Base-by-base conservation (phyloP, 2,113 vertebrate genomes). In the Merops nubicus region DNA sequence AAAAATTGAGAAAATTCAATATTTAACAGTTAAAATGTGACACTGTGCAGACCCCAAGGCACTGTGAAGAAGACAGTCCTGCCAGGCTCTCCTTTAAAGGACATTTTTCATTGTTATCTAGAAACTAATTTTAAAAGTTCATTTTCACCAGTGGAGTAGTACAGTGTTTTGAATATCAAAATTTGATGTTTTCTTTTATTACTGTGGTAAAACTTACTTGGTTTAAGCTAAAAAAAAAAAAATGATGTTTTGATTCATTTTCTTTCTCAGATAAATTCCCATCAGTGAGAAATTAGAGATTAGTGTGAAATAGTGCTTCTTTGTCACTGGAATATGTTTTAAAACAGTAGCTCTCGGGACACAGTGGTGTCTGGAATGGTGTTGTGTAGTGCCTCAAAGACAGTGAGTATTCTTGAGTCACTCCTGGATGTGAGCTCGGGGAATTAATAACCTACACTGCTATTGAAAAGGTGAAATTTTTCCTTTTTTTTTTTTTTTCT, bases 21-120 rank as follows among this genome's bases (percentile, higher is more conserved):
- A 69, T 88, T 86, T 86, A 84, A 36, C 23, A 26, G 68, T 90
- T 94, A 62, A 93, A 91, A 84, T 59, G 34, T 84, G 85, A 63
- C 60, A 70, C 59, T 80, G 25, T 85, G 74, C 91, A 89, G 72
- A 91, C 67, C 50, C 47, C 50, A 85, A 51, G 75, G 29, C 68
- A 81, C 15, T 1, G 36, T 15, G 48, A 80, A 67, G 42, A 73
- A 12, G 19, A 19, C 34, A 64, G 26, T 70, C 38, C 60, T 83
- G 18, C 38, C 50, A 11, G 12, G 20, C 25, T 56, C 91, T 80
- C 16, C 67, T 83, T 68, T 70, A 48, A 81, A 45, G 48, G 50
- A 31, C 10, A 33, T 78, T 92, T 75, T 45, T 51, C 13, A 3
- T 68, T 70, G 12, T 16, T 78, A 3, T 29, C 20, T 59, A 20